Evolutionary conservation across 2,888 invertebrate species (phyloP), one percentile per base, ranked within the genome.

Genomic region (Carabus problematicus): DNA sequence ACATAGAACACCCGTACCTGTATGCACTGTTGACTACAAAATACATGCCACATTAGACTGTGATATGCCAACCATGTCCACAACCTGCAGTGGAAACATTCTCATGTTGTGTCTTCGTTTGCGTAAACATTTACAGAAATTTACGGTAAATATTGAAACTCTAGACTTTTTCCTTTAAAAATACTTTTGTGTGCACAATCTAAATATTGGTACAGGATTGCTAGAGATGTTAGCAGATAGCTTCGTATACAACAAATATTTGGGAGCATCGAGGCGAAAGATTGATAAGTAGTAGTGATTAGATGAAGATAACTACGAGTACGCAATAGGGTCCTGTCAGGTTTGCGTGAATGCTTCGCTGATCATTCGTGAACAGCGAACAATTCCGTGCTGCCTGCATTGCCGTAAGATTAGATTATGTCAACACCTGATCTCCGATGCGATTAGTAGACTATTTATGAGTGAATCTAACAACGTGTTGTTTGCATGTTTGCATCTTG

Each of bases 121-220:
- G 62, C 69, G 69, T 69, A 69, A 69, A 69, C 69, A 69, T 69
- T 69, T 68, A 45, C 68, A 54, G 39, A 68, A 68, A 68, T 60
- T 41, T 61, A 69, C 62, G 39, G 69, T 69, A 69, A 69, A 69
- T 69, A 69, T 69, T 69, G 69, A 69, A 69, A 69, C 56, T 72
- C 64, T 70, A 70, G 70, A 66, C 69, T 63, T 70, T 58, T 67
- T 63, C 59, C 66, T 58, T 58, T 47, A 64, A 71, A 71, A 61
- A 64, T 66, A 56, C 71, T 62, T 69, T 64, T 71, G 63, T 70
- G 60, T 69, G 47, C 58, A 16, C 14, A 66, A 56, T 64, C 64
- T 70, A 70, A 70, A 70, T 70, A 61, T 61, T 56, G 70, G 64
- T 55, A 55, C 42, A 70, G 60, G 55, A 60, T 62, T 69, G 61